A percentile compares a stretch with the other conserved stretches of the same genome.
Evolutionary conservation across 1,140 invertebrate genomes (phyloP).

Genomic region (Zaprionus nigranus): DNA sequence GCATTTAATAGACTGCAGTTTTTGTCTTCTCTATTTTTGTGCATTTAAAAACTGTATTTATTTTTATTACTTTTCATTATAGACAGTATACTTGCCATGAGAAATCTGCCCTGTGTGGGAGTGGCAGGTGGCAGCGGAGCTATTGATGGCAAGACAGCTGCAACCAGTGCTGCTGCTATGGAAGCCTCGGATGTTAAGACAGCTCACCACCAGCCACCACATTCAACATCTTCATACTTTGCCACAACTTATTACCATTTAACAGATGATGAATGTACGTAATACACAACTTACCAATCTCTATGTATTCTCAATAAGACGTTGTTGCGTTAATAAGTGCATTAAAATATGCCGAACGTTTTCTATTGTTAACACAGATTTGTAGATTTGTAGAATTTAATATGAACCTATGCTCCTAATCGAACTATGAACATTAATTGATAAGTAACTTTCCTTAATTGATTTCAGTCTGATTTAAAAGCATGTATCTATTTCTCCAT

Average conservation of each 20-base stretch:
- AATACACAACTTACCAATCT: conserved; percentile 1
- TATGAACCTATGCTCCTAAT: too few relatives aligned
- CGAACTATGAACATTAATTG: too few relatives aligned
- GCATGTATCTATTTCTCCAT: too few relatives aligned
- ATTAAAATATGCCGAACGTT: too few relatives aligned
- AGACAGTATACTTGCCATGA: conserved; percentile 83
- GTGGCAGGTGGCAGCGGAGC: conserved; percentile 56
- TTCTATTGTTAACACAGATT: too few relatives aligned
- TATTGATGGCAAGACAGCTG: conserved; percentile 57
- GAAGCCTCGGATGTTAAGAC: conserved; percentile 60
- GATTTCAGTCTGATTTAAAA: too few relatives aligned
- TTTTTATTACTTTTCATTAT: conserved; percentile 68
- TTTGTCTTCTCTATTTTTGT: not conserved
- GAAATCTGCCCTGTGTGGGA: conserved; percentile 80
- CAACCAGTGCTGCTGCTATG: conserved; percentile 52
- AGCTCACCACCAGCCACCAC: conserved; percentile 64
- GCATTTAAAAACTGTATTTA: conserved; percentile 29
- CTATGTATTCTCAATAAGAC: too few relatives aligned
- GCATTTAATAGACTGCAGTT: not conserved
- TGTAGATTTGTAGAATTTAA: too few relatives aligned
- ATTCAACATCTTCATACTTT: conserved; percentile 78
- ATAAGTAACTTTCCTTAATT: too few relatives aligned
- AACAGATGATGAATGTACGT: conserved; percentile 84
- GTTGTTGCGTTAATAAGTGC: too few relatives aligned
- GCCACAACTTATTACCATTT: conserved; percentile 82